These are phyloP conservation scores for Mythimna impura DNA, from an alignment of 2,888 invertebrate species.

Conservation along the genomic window DNA sequence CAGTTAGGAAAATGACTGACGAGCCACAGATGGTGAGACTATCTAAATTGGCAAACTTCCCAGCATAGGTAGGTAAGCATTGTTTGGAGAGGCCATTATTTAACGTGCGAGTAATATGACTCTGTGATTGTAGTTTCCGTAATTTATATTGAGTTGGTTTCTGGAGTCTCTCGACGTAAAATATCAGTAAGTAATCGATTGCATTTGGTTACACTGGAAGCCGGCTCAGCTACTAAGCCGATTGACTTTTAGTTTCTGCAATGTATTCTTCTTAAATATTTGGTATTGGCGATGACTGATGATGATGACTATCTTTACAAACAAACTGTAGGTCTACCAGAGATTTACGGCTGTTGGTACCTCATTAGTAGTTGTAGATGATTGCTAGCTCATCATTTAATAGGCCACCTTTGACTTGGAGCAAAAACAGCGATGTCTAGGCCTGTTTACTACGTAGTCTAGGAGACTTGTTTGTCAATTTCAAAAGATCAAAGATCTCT, in stretches of 20 bases:
- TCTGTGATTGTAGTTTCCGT: slow-evolving; percentile 5
- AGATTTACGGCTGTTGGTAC: neutral
- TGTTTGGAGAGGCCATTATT: slow-evolving; percentile 25
- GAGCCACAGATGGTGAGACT: slow-evolving; percentile 36
- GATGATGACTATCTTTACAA: neutral
- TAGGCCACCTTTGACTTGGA: slow-evolving; percentile 9
- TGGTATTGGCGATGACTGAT: neutral
- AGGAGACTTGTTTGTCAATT: slow-evolving; percentile 16
- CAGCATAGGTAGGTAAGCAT: slow-evolving; percentile 5
- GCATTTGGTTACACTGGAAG: too few species aligned
- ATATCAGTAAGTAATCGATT: neutral
- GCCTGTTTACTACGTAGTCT: slow-evolving; percentile 1
- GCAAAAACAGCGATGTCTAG: slow-evolving; percentile 2
- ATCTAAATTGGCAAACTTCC: slow-evolving; percentile 47
- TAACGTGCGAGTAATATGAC: slow-evolving; percentile 13
- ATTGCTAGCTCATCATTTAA: slow-evolving; percentile 23
- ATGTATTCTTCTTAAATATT: neutral
- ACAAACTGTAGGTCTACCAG: neutral
- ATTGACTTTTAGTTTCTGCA: neutral
- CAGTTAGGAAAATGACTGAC: slow-evolving; percentile 24
- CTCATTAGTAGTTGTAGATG: slow-evolving; percentile 3
- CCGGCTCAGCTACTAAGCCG: too few species aligned
- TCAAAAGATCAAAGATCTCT: slow-evolving; percentile 17
- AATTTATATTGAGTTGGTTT: neutral
- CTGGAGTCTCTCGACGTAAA: neutral